Conservation (phyloP, 2,113 vertebrate species). For the Rhinolophus sinicus region DNA sequence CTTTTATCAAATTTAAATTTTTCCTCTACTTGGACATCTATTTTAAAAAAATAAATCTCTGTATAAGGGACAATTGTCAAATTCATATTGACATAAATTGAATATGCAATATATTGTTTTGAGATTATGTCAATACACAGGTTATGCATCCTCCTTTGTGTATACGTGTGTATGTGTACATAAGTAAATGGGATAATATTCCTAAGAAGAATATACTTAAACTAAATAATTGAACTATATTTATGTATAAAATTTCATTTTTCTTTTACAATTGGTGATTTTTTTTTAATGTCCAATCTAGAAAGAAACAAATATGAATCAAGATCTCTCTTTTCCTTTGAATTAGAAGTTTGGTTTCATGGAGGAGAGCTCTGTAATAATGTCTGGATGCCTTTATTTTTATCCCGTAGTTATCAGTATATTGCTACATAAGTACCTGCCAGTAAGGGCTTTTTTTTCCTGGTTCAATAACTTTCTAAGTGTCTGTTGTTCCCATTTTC, state of each 20-base stretch:
- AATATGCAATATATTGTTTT: background rate
- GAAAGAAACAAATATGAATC: background rate
- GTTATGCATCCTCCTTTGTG: background rate
- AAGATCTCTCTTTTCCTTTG: constrained; percentile 10
- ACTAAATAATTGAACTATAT: background rate
- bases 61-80: background rate
- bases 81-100: background rate
- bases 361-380: background rate
- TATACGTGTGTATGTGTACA: background rate
- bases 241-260: constrained; percentile 30
- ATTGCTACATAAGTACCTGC: constrained; percentile 64
- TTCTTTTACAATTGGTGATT: background rate
- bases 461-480: constrained; percentile 80
- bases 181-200: background rate
- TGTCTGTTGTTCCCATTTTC: constrained; percentile 90
- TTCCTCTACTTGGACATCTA: background rate
- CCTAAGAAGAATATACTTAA: background rate
- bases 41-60: background rate
- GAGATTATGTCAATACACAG: background rate
- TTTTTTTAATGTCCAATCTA: background rate
- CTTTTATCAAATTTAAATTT: constrained; percentile 1
- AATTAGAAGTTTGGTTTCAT: constrained; percentile 48
- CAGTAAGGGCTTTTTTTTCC: constrained; percentile 67
- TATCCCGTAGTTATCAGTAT: constrained; percentile 63
- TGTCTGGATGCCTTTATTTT: constrained; percentile 66